These are phyloP conservation scores for Babylonia areolata DNA, from an alignment of 1,140 invertebrate species.

Conservation along the genomic window DNA sequence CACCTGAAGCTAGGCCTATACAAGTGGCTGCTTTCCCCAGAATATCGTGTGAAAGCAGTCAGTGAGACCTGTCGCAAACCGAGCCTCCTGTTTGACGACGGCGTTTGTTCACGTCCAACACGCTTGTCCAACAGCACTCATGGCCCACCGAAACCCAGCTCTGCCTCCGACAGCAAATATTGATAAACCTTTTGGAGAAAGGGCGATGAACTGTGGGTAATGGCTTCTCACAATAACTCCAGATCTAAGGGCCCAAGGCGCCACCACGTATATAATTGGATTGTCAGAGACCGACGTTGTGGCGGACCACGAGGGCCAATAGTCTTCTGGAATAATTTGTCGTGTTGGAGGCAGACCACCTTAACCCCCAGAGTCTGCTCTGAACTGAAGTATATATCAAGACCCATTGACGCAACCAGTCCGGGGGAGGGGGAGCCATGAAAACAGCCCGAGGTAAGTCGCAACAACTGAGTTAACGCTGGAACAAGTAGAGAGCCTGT, in stretches of 20 bases:
- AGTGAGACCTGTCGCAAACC: no score
- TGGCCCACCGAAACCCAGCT: neutral
- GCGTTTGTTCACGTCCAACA: neutral
- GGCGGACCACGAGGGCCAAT: neutral
- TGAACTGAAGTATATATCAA: no score
- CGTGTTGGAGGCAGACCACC: neutral
- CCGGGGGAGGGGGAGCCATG: no score
- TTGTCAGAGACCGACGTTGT: neutral
- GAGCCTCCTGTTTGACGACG: no score
- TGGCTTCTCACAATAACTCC: neutral
- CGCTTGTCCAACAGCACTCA: neutral
- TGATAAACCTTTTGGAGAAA: neutral
- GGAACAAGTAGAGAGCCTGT: neutral
- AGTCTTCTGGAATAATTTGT: neutral
- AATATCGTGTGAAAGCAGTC: no score
- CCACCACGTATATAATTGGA: neutral
- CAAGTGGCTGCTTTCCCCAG: no score
- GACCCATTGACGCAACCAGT: no score
- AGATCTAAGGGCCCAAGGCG: neutral
- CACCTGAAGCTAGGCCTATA: no score
- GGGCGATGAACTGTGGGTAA: slow-evolving; percentile 22
- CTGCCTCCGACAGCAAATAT: neutral
- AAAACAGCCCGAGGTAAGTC: no score
- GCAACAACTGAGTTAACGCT: neutral
- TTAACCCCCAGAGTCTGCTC: no score